phyloP scores from a whole-genome alignment of 2,797 vertebrate species.

The Monodelphis domestica region DNA sequence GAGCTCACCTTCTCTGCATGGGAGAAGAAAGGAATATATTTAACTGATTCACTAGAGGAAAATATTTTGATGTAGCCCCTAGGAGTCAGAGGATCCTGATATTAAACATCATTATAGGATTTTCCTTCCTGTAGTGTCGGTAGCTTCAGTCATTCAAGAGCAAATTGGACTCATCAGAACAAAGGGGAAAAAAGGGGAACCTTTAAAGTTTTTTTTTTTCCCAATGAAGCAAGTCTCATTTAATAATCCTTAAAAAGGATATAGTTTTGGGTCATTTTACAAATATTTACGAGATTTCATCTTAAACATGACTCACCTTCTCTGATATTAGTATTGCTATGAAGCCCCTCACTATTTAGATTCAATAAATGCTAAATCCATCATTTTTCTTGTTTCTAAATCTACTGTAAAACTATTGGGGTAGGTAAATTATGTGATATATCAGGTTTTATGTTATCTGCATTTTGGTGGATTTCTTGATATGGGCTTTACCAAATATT shows the following conservation, averaged over 20 bases:
- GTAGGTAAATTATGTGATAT: not conserved
- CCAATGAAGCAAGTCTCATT: constrained; percentile 60
- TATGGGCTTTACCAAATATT: not conserved
- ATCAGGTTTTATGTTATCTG: constrained; percentile 20
- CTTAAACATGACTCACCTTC: constrained; percentile 69
- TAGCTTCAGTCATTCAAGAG: constrained; percentile 59
- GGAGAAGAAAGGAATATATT: not conserved
- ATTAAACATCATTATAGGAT: constrained; percentile 6
- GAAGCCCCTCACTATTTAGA: constrained; percentile 51
- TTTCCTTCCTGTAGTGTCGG: constrained; percentile 25
- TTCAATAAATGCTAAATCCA: constrained; percentile 54
- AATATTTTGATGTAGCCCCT: constrained; percentile 9
- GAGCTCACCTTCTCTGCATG: not conserved
- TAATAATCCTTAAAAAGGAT: constrained; percentile 29
- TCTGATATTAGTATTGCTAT: constrained; percentile 64
- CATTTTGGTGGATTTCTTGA: not conserved
- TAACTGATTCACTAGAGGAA: not conserved
- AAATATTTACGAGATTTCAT: constrained; percentile 53
- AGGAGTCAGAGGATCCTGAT: not conserved
- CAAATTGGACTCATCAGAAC: constrained; percentile 51
- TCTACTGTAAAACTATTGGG: constrained; percentile 15
- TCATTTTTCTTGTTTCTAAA: constrained; percentile 20
- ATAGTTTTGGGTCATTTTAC: constrained; percentile 43
- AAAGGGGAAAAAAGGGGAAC: constrained; percentile 62
- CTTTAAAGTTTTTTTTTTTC: constrained; percentile 66